Percentiles rank a stretch among this genome's conserved stretches.
phyloP scores from a whole-genome alignment of 2,797 vertebrate genomes.

The Poliocrania exsul region DNA sequence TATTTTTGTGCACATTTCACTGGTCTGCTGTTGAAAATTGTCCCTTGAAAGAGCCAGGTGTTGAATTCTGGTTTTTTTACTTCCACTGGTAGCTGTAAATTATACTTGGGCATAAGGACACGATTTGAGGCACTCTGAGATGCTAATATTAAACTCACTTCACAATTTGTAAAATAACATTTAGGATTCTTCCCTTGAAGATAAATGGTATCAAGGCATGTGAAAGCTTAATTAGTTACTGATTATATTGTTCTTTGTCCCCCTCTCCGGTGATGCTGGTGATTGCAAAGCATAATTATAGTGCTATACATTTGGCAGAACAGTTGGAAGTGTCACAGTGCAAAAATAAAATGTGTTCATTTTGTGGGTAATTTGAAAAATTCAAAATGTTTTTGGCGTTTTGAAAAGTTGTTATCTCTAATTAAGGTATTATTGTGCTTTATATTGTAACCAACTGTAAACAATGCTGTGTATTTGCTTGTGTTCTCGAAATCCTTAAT shows the following conservation, averaged over 20 bases:
- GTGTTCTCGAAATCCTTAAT: constrained; percentile 9
- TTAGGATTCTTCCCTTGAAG: constrained; percentile 24
- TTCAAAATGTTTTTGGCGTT: constrained; percentile 48
- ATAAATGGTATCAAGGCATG: constrained; percentile 19
- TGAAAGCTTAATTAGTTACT: constrained; percentile 53
- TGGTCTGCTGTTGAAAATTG: background rate
- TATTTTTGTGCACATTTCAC: background rate
- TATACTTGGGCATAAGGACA: background rate
- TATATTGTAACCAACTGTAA: constrained; percentile 49
- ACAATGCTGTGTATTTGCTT: constrained; percentile 60
- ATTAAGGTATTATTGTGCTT: constrained; percentile 63
- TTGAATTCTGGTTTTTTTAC: background rate
- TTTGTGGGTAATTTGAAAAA: constrained; percentile 57
- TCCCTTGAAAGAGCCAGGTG: background rate
- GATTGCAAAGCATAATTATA: constrained; percentile 58
- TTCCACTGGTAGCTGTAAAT: background rate
- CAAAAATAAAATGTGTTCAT: constrained; percentile 67
- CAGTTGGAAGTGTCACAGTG: constrained; percentile 71
- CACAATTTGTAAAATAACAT: background rate
- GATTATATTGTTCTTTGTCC: constrained; percentile 68
- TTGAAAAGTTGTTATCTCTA: constrained; percentile 58
- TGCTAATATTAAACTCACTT: constrained; percentile 17
- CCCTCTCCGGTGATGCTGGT: constrained; percentile 42
- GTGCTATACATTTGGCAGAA: constrained; percentile 67
- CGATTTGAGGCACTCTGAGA: background rate